Conservation (phyloP, 2,113 vertebrate genomes). For the Entelurus aequoreus region DNA sequence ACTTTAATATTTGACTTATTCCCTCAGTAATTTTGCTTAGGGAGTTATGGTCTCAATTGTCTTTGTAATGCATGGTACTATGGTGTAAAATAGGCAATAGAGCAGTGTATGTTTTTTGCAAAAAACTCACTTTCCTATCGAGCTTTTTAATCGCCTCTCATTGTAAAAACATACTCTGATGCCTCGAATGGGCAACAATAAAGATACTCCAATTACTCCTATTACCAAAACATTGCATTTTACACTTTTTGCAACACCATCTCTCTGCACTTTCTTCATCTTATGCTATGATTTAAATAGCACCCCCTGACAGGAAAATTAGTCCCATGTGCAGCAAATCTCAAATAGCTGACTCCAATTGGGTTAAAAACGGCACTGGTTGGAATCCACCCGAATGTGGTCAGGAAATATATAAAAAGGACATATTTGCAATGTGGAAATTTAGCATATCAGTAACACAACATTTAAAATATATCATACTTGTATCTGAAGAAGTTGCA, state of each 20-base stretch:
- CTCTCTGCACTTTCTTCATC: neutral
- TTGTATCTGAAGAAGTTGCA: too few relatives aligned
- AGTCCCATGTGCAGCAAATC: slow-evolving; percentile 9
- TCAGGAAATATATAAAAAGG: slow-evolving; percentile 3
- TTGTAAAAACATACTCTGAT: neutral
- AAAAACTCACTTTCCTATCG: neutral
- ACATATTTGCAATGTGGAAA: slow-evolving; percentile 1
- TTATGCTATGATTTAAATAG: slow-evolving; percentile 5
- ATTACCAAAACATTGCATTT: neutral
- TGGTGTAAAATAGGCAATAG: slow-evolving; percentile 2
- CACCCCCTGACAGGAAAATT: slow-evolving; percentile 5
- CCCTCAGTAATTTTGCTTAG: neutral
- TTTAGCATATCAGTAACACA: neutral
- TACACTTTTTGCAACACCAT: neutral
- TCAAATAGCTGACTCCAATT: slow-evolving; percentile 1
- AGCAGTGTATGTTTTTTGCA: neutral
- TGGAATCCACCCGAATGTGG: neutral
- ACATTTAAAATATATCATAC: neutral
- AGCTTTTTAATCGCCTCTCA: neutral
- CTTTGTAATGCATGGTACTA: neutral
- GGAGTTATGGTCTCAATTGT: neutral
- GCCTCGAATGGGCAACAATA: neutral
- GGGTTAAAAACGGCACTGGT: neutral
- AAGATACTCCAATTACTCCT: neutral
- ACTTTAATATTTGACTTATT: neutral